Percentiles rank a stretch among this genome's conserved stretches.
Evolutionary conservation across 2,113 vertebrate species (phyloP).

Genomic region (Gracilinanus agilis): DNA sequence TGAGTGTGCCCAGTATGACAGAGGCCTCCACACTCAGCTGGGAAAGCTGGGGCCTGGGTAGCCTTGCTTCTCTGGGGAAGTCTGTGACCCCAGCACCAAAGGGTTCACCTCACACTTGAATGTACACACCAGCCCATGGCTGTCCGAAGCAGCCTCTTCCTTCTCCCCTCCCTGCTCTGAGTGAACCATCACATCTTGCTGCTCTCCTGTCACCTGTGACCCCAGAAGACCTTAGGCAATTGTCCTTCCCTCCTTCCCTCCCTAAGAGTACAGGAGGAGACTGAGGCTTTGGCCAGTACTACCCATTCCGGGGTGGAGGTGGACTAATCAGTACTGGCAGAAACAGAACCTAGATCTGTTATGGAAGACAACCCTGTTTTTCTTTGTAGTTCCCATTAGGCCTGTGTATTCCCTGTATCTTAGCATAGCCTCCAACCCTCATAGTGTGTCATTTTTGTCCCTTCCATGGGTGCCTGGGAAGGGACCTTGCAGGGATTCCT

Average conservation of each 20-base stretch:
- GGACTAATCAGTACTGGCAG: slow-evolving; percentile 37
- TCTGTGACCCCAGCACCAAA: slow-evolving; percentile 48
- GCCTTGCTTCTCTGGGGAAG: slow-evolving; percentile 8
- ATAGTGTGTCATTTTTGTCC: slow-evolving; percentile 42
- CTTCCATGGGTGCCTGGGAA: slow-evolving; percentile 34
- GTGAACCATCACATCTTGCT: slow-evolving; percentile 61
- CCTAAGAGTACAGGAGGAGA: slow-evolving; percentile 3
- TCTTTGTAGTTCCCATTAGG: slow-evolving; percentile 60
- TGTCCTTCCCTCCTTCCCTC: background rate
- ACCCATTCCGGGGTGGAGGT: slow-evolving; percentile 31
- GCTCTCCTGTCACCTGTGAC: slow-evolving; percentile 65
- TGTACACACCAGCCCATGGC: slow-evolving; percentile 71
- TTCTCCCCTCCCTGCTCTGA: background rate
- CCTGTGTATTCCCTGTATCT: slow-evolving; percentile 47
- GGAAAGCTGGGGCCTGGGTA: slow-evolving; percentile 13
- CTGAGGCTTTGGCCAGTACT: background rate
- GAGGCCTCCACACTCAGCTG: background rate
- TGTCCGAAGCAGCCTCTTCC: slow-evolving; percentile 59
- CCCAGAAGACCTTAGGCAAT: slow-evolving; percentile 9
- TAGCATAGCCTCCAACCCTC: slow-evolving; percentile 57
- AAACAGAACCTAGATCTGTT: slow-evolving; percentile 50
- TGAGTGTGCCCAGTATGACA: background rate
- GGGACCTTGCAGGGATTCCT: slow-evolving; percentile 65
- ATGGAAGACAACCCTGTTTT: slow-evolving; percentile 45
- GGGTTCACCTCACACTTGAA: slow-evolving; percentile 82